These are phyloP conservation scores for Euzetes globulus DNA, from an alignment of 2,888 invertebrate genomes.

Conservation along the genomic window DNA sequence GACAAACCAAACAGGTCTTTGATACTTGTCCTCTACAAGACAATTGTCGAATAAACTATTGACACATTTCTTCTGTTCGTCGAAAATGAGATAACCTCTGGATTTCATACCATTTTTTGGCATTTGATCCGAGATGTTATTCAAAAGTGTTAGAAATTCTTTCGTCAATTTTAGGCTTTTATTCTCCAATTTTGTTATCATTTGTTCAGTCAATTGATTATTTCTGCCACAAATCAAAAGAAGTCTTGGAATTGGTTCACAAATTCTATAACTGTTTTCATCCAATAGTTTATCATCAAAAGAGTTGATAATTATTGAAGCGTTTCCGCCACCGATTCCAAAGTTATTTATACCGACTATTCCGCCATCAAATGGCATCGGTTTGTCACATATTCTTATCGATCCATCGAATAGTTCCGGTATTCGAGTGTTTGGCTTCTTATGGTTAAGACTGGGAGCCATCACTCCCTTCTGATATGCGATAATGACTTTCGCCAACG, in stretches of 20 bases:
- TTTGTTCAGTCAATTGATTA: slow-evolving; percentile 61
- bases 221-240: slow-evolving; percentile 76
- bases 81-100: slow-evolving; percentile 57
- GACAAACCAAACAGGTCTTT: slow-evolving; percentile 82
- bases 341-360: slow-evolving; percentile 53
- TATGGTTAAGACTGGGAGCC: slow-evolving; percentile 52
- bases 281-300: not conserved
- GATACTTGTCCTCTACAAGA: slow-evolving; percentile 43
- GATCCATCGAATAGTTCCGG: slow-evolving; percentile 50
- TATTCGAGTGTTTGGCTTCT: slow-evolving; percentile 52
- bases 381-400: slow-evolving; percentile 54
- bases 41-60: not conserved
- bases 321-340: slow-evolving; percentile 53
- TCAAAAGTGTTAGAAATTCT: slow-evolving; percentile 67
- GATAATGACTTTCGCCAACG: slow-evolving; percentile 47
- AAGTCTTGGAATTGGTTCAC: slow-evolving; percentile 56
- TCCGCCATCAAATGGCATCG: slow-evolving; percentile 49
- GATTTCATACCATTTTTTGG: slow-evolving; percentile 24
- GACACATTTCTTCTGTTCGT: not conserved
- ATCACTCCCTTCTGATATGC: slow-evolving; percentile 50
- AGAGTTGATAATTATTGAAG: slow-evolving; percentile 45
- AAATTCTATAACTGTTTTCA: slow-evolving; percentile 39
- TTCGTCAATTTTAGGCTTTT: slow-evolving; percentile 50
- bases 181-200: slow-evolving; percentile 54
- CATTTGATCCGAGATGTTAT: slow-evolving; percentile 59